These are phyloP conservation scores for Leptatherina wallacei DNA, from an alignment of 2,797 vertebrate genomes.

Conservation along the genomic window DNA sequence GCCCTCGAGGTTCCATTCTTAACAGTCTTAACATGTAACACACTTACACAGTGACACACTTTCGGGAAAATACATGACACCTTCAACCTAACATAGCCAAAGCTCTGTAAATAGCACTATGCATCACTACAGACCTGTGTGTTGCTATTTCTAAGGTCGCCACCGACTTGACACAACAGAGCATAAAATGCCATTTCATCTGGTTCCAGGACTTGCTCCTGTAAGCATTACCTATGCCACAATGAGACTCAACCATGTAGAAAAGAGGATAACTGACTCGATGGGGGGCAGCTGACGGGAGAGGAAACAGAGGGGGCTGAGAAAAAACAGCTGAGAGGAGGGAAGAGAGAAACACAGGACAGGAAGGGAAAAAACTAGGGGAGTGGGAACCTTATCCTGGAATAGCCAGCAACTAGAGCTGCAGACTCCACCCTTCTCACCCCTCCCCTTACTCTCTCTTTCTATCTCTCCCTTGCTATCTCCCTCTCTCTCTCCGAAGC, in stretches of 20 bases:
- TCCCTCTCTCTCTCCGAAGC: constrained; percentile 65
- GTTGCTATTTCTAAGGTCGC: constrained; percentile 52
- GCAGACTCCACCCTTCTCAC: constrained; percentile 81
- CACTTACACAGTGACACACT: neutral
- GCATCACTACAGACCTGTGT: constrained; percentile 36
- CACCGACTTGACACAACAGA: constrained; percentile 30
- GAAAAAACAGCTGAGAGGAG: constrained; percentile 60
- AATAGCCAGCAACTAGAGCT: constrained; percentile 83
- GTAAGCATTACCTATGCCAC: constrained; percentile 44
- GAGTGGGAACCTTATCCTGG: constrained; percentile 83
- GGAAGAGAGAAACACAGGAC: constrained; percentile 40
- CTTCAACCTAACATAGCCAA: constrained; percentile 38
- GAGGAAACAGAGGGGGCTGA: constrained; percentile 38
- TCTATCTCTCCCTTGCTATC: constrained; percentile 51
- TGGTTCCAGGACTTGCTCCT: constrained; percentile 30
- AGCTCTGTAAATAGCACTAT: constrained; percentile 62
- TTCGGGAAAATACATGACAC: constrained; percentile 50
- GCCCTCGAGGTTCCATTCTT: neutral
- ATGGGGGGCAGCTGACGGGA: constrained; percentile 27
- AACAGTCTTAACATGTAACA: constrained; percentile 23
- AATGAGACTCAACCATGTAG: constrained; percentile 44
- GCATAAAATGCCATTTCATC: constrained; percentile 44
- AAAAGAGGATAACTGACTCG: constrained; percentile 50
- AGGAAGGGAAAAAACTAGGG: constrained; percentile 72
- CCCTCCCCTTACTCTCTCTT: constrained; percentile 65